Conservation (phyloP, 2,797 vertebrate species). For the Dendrocincla tyrannina region DNA sequence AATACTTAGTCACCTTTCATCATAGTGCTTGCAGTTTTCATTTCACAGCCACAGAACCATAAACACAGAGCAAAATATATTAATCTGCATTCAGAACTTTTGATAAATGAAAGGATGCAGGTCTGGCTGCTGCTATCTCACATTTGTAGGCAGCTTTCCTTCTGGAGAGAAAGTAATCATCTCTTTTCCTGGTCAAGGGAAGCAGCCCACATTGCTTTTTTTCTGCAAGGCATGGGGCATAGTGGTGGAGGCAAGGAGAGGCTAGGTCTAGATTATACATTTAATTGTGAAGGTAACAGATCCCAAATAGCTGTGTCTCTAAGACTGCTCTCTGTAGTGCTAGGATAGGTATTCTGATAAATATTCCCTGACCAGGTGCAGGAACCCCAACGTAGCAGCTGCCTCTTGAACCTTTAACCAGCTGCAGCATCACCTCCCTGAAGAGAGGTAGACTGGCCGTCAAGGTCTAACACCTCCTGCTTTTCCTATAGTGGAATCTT, state of each 20-base stretch:
- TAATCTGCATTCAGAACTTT: background rate
- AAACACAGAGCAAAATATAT: background rate
- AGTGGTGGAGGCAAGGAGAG: background rate
- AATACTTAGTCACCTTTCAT: background rate
- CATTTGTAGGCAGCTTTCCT: background rate
- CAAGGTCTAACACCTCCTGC: background rate
- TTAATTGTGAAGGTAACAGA: background rate
- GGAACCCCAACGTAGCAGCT: background rate
- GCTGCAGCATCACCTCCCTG: background rate
- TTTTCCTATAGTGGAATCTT: background rate
- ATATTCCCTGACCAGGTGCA: background rate
- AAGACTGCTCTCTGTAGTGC: background rate
- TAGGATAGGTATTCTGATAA: background rate
- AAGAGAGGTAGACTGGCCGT: background rate
- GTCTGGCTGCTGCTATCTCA: background rate
- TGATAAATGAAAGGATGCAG: background rate
- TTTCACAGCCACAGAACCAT: background rate
- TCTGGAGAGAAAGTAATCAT: background rate
- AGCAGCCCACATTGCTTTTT: background rate
- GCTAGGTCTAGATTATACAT: background rate
- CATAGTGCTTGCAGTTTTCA: background rate
- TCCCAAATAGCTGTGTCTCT: background rate
- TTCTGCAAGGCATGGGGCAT: background rate
- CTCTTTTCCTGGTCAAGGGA: background rate
- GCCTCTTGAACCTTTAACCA: background rate